Evolutionary conservation across 1,140 invertebrate genomes (phyloP).

Genomic region (Brachionus manjavacas): DNA sequence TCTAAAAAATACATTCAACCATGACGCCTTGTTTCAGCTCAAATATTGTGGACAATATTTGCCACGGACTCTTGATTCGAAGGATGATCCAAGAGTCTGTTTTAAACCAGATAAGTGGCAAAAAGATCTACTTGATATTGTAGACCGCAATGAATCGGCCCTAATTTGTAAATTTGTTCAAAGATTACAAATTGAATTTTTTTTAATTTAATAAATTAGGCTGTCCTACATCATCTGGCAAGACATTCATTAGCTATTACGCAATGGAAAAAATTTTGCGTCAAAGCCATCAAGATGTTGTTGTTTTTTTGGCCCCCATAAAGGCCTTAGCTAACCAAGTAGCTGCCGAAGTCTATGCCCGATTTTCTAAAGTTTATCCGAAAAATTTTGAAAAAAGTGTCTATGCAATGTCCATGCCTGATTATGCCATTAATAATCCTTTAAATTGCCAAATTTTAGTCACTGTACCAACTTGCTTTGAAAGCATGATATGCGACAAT

Average conservation of each 20-base stretch:
- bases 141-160: background rate
- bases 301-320: background rate
- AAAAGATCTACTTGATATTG: constrained; percentile 5
- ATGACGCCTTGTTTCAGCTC: constrained; percentile 3
- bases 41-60: constrained; percentile 16
- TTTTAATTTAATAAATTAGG: background rate
- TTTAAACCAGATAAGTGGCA: constrained; percentile 14
- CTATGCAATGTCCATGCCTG: background rate
- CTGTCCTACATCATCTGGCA: constrained; percentile 17
- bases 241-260: background rate
- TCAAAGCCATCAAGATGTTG: background rate
- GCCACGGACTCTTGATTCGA: background rate
- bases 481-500: background rate
- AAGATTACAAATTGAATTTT: background rate
- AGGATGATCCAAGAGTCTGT: background rate
- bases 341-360: background rate
- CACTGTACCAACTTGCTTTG: background rate
- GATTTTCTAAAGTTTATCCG: background rate
- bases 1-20: background rate
- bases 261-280: background rate
- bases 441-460: background rate
- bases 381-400: constrained; percentile 10
- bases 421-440: background rate
- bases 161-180: background rate
- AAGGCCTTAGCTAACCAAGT: constrained; percentile 10